Conservation (phyloP, 2,797 vertebrate species). For the Pampus argenteus region DNA sequence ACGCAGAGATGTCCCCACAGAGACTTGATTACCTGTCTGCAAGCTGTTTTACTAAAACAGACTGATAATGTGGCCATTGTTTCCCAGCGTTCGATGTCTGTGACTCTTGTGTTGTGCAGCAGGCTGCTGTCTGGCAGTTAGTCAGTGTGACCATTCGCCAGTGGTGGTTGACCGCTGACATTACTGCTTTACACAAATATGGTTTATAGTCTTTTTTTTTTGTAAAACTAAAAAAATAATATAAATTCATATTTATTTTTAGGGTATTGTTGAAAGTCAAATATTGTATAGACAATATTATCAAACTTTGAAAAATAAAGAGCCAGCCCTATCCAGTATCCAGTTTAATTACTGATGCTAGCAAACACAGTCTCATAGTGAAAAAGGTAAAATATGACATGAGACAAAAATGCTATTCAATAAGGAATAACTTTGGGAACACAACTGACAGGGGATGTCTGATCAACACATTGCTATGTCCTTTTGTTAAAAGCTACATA, state of each 20-base stretch:
- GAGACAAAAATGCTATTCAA: not conserved
- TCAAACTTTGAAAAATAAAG: not conserved
- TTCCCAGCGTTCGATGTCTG: too few relatives aligned
- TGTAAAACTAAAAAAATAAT: not conserved
- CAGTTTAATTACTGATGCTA: not conserved
- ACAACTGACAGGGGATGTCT: not conserved
- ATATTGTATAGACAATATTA: not conserved
- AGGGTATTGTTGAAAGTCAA: not conserved
- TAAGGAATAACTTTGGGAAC: not conserved
- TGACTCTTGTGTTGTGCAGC: too few relatives aligned
- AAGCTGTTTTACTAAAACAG: conserved; percentile 29
- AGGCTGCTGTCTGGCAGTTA: too few relatives aligned
- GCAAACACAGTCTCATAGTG: not conserved
- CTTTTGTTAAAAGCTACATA: not conserved
- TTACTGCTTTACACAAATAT: too few relatives aligned
- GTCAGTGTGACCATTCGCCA: too few relatives aligned
- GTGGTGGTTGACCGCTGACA: too few relatives aligned
- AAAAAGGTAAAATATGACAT: not conserved
- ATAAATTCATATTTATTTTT: not conserved
- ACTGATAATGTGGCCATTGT: conserved; percentile 41
- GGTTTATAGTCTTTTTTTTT: not conserved
- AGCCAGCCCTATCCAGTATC: too few relatives aligned
- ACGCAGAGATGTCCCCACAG: conserved; percentile 23
- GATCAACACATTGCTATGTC: not conserved
- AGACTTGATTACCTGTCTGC: conserved; percentile 42